Conservation (phyloP, 2,797 vertebrate genomes). For the Pitangus sulphuratus region DNA sequence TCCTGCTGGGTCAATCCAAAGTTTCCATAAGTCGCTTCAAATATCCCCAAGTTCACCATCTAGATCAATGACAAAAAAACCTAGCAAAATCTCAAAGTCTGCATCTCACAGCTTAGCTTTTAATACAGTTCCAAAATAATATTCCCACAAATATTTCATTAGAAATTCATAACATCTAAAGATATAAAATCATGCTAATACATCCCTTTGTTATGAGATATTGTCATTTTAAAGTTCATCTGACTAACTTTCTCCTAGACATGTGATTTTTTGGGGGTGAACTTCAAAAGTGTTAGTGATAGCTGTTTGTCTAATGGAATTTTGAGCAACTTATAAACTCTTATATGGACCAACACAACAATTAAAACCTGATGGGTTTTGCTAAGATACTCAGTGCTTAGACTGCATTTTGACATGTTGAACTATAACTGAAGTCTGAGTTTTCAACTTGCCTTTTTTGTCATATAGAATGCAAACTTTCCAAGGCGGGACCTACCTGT, state of each 20-base stretch:
- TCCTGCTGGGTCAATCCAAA: too few relatives aligned
- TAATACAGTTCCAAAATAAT: too few relatives aligned
- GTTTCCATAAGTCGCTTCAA: too few relatives aligned
- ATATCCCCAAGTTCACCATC: too few relatives aligned
- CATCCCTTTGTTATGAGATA: not conserved
- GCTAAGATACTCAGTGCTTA: not conserved
- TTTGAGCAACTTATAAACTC: not conserved
- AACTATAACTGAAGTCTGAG: not conserved
- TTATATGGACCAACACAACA: not conserved
- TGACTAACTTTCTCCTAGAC: not conserved
- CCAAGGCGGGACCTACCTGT: not conserved
- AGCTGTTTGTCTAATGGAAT: not conserved
- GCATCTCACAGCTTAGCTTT: too few relatives aligned
- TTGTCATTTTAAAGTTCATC: not conserved
- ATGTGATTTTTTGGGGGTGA: accelerated
- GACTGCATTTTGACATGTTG: not conserved
- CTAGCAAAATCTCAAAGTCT: too few relatives aligned
- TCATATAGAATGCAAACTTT: not conserved
- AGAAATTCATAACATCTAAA: not conserved
- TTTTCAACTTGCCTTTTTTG: not conserved
- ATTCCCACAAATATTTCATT: not conserved
- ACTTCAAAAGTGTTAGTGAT: not conserved
- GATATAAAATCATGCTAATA: not conserved
- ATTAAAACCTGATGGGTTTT: not conserved
- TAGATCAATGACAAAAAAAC: too few relatives aligned